A percentile compares a stretch with the other conserved stretches of the same genome.
Evolutionary conservation across 2,888 invertebrate genomes (phyloP).

Genomic region (Melipona bicolor): DNA sequence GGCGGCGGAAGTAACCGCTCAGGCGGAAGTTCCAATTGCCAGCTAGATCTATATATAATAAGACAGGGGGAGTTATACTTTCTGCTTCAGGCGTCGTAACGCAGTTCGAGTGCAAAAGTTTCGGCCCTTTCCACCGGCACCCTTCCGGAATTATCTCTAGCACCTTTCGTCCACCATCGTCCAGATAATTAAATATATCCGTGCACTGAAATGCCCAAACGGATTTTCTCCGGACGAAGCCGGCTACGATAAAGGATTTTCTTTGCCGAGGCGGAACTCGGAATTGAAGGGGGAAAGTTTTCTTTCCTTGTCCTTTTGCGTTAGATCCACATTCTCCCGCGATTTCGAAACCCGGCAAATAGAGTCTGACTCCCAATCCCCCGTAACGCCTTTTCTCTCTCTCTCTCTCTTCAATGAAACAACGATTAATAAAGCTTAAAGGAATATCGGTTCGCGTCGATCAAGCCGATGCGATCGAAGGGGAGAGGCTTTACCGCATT

Average conservation of each 20-base stretch:
- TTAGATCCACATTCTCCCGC: slow-evolving; percentile 13
- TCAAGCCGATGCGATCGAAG: neutral
- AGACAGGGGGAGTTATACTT: slow-evolving; percentile 78
- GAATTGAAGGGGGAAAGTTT: slow-evolving; percentile 42
- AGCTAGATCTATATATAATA: slow-evolving; percentile 80
- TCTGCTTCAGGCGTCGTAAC: slow-evolving; percentile 65
- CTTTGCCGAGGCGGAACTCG: slow-evolving; percentile 28
- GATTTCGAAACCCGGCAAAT: slow-evolving; percentile 25
- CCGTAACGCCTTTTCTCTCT: too few relatives aligned
- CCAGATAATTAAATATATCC: slow-evolving; percentile 81
- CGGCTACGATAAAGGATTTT: slow-evolving; percentile 66
- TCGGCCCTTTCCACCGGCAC: slow-evolving; percentile 41
- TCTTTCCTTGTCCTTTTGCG: neutral
- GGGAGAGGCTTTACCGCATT: neutral
- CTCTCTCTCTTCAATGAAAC: neutral
- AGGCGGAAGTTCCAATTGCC: slow-evolving; percentile 77
- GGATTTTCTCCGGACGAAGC: slow-evolving; percentile 70
- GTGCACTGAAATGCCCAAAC: slow-evolving; percentile 76
- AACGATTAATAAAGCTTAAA: neutral
- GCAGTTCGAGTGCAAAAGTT: slow-evolving; percentile 75
- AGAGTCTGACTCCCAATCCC: neutral
- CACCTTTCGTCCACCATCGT: slow-evolving; percentile 52
- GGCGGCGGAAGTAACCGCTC: slow-evolving; percentile 71
- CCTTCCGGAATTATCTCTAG: slow-evolving; percentile 61
- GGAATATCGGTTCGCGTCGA: neutral